Percentiles rank a stretch among this genome's conserved stretches.
Evolutionary conservation across 2,113 vertebrate species (phyloP).

Genomic region (Emydura subglobosa): DNA sequence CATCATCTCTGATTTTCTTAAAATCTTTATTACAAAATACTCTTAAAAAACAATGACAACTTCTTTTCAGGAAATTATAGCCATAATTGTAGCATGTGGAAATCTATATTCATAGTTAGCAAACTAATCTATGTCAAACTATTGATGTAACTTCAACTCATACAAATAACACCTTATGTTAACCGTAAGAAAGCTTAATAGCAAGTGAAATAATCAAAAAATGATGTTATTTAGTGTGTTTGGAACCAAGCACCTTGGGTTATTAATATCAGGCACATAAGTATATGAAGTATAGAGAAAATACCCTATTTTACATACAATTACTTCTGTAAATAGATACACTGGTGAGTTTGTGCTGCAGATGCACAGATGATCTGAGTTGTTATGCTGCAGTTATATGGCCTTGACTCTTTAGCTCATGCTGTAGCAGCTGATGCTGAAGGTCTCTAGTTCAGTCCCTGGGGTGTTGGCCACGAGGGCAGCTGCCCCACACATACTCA

Average conservation of each 20-base stretch:
- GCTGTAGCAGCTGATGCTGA: not conserved
- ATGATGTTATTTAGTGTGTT: not conserved
- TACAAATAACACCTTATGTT: not conserved
- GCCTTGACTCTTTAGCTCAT: not conserved
- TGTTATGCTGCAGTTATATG: not conserved
- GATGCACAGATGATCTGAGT: not conserved
- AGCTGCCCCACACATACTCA: no score
- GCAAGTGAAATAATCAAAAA: not conserved
- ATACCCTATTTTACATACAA: not conserved
- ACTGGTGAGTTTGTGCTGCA: not conserved
- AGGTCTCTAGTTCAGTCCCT: not conserved
- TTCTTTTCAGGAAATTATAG: not conserved
- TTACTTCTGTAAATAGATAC: not conserved
- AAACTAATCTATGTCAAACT: not conserved
- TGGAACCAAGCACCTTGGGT: not conserved
- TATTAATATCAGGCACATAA: not conserved
- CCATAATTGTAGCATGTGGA: not conserved
- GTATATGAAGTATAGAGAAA: not conserved
- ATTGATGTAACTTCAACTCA: not conserved
- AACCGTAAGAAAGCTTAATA: not conserved
- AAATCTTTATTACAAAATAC: not conserved
- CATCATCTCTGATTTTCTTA: conserved; percentile 20
- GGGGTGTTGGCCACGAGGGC: not conserved
- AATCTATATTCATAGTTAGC: not conserved
- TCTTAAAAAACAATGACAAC: not conserved